Percentiles rank a stretch among this genome's conserved stretches.
These are phyloP conservation scores for Hylomyscus alleni DNA, from an alignment of 2,797 vertebrate species.

Conservation along the genomic window DNA sequence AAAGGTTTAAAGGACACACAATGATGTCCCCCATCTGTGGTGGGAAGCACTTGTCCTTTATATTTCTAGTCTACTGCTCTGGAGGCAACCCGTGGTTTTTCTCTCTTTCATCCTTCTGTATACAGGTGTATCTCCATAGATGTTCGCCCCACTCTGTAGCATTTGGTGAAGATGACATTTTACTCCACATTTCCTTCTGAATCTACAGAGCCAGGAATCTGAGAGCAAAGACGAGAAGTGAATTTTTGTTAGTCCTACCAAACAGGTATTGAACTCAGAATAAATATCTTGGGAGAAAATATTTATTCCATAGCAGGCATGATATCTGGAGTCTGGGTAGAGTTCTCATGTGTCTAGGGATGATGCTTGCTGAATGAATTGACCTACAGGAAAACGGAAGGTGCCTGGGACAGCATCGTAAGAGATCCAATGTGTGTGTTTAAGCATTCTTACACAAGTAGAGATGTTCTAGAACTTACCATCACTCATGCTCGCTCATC, in stretches of 20 bases:
- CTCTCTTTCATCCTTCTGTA: background rate
- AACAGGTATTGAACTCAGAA: background rate
- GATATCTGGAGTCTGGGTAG: background rate
- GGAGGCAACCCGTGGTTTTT: background rate
- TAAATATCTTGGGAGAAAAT: background rate
- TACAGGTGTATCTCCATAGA: background rate
- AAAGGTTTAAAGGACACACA: background rate
- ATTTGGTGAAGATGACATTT: background rate
- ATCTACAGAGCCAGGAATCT: conserved; percentile 31
- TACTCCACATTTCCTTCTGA: background rate
- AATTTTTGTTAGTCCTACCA: conserved; percentile 51
- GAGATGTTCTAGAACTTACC: background rate
- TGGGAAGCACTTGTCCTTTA: too few species aligned
- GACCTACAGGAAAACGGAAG: background rate
- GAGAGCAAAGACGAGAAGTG: background rate
- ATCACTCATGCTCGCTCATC: background rate
- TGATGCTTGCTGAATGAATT: background rate
- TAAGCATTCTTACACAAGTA: background rate
- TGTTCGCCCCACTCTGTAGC: background rate
- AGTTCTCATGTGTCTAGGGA: background rate
- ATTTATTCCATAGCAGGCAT: background rate
- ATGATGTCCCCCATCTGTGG: background rate
- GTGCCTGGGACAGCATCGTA: background rate
- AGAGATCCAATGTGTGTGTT: background rate
- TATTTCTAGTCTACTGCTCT: background rate